Evolutionary conservation across 2,888 invertebrate species (phyloP), one percentile per base, ranked within the genome.

Genomic region (Disparrhopalites patrizii): DNA sequence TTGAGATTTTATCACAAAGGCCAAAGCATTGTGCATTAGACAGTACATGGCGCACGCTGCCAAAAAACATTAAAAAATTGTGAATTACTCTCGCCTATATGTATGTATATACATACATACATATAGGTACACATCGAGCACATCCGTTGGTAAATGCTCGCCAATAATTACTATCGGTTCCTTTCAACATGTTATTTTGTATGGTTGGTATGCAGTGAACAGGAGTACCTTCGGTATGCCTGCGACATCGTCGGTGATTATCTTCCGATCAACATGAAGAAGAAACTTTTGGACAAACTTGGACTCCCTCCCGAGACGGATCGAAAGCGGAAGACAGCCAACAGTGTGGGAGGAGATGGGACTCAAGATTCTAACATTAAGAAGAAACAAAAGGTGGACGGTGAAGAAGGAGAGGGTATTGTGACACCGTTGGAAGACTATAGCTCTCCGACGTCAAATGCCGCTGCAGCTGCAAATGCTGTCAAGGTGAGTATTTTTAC

Each of bases 241-340:
- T 86, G 86, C 78, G 91, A 90, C 13, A 86, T 91, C 68, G 82
- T 92, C 52, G 88, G 89, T 0, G 89, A 90, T 76, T 92, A 92
- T 78, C 81, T 92, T 31, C 83, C 86, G 76, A 85, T 86, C 51
- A 86, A 87, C 71, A 78, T 91, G 61, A 82, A 85, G 62, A 83
- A 83, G 64, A 83, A 85, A 76, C 80, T 92, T 61, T 83, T 84
- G 58, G 83, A 84, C 63, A 82, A 83, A 77, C 83, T 91, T 71
- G 84, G 87, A 74, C 82, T 89, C 62, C 84, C 86, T 52, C 83
- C 85, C 69, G 86, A 87, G 52, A 36, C 57, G 20, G 68, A 70
- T 56, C 65, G 69, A 27, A 75, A 75, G 51, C 55, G 73, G 20
- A 73, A 70, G 52, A 71, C 55, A 56, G 54, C 62, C 23, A 65